phyloP scores from a whole-genome alignment of 2,113 vertebrate species.

The Mus spicilegus region DNA sequence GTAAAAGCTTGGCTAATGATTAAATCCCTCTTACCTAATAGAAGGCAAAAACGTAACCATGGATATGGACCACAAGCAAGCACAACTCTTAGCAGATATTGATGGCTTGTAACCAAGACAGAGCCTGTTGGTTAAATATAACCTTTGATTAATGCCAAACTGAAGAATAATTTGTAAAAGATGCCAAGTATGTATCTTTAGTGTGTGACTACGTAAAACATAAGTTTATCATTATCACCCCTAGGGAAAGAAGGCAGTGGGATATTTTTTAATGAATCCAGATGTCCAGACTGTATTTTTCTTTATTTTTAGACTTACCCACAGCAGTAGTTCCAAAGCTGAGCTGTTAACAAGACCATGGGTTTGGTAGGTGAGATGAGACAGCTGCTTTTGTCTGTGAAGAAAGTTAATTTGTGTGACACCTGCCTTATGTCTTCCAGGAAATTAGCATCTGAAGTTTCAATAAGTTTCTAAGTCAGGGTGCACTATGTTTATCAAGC shows the following conservation, averaged over 20 bases:
- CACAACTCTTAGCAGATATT: constrained; percentile 3
- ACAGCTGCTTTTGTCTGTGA: constrained; percentile 70
- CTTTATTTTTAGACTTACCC: constrained; percentile 48
- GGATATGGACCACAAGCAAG: constrained; percentile 18
- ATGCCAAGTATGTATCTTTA: constrained; percentile 50
- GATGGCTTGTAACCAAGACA: constrained; percentile 21
- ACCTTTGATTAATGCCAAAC: constrained; percentile 54
- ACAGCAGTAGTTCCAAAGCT: constrained; percentile 48
- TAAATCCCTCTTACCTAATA: constrained; percentile 14
- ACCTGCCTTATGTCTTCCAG: constrained; percentile 71
- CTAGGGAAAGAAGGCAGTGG: constrained; percentile 7
- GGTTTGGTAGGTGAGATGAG: constrained; percentile 59
- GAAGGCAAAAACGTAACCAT: constrained; percentile 17
- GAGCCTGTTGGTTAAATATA: constrained; percentile 53
- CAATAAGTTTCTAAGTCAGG: constrained; percentile 21
- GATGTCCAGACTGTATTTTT: constrained; percentile 63
- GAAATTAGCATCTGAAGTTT: constrained; percentile 63
- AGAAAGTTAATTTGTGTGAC: constrained; percentile 75
- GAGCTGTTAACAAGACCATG: constrained; percentile 42
- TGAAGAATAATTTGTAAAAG: constrained; percentile 44
- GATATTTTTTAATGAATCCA: constrained; percentile 73
- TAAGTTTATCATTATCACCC: constrained; percentile 50
- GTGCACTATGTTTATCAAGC: constrained; percentile 23
- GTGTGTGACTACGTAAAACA: constrained; percentile 39
- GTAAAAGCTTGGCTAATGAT: background rate